Evolutionary conservation across 2,797 vertebrate genomes (phyloP).

Genomic region (Fistularia commersonii): DNA sequence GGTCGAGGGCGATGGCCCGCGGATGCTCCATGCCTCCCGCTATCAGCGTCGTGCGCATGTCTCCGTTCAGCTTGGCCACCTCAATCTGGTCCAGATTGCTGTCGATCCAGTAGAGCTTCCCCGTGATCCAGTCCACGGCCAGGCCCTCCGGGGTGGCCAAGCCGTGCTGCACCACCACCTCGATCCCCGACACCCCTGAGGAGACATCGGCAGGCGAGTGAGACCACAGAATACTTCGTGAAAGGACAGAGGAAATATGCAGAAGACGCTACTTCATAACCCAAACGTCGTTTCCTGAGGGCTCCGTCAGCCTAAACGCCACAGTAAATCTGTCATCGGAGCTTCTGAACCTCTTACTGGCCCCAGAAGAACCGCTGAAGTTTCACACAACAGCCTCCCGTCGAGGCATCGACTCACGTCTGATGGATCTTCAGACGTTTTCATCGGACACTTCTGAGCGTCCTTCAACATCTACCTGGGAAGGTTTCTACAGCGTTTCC

Average conservation of each 20-base stretch:
- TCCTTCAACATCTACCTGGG: too few relatives aligned
- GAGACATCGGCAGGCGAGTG: conserved; percentile 17
- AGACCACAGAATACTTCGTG: background rate
- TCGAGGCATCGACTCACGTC: too few relatives aligned
- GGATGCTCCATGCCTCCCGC: conserved; percentile 98
- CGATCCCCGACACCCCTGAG: conserved; percentile 88
- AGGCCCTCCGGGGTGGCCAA: conserved; percentile 95
- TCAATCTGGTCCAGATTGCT: conserved; percentile 98
- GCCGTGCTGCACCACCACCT: conserved; percentile 95
- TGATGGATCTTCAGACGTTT: too few relatives aligned
- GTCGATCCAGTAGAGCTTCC: conserved; percentile 98
- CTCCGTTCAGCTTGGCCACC: conserved; percentile 92
- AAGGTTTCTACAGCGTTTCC: too few relatives aligned
- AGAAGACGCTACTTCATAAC: too few relatives aligned
- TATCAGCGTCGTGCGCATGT: conserved; percentile 90
- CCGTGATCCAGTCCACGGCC: conserved; percentile 96
- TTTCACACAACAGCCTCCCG: too few relatives aligned
- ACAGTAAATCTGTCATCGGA: too few relatives aligned
- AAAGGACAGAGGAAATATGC: background rate
- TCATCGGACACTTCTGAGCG: too few relatives aligned
- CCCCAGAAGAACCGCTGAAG: too few relatives aligned
- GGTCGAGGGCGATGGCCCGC: conserved; percentile 94
- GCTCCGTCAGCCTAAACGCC: too few relatives aligned
- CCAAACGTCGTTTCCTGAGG: too few relatives aligned
- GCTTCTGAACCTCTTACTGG: too few relatives aligned